phyloP scores from a whole-genome alignment of 2,888 invertebrate species.

The Nephrotoma guestfalica region DNA sequence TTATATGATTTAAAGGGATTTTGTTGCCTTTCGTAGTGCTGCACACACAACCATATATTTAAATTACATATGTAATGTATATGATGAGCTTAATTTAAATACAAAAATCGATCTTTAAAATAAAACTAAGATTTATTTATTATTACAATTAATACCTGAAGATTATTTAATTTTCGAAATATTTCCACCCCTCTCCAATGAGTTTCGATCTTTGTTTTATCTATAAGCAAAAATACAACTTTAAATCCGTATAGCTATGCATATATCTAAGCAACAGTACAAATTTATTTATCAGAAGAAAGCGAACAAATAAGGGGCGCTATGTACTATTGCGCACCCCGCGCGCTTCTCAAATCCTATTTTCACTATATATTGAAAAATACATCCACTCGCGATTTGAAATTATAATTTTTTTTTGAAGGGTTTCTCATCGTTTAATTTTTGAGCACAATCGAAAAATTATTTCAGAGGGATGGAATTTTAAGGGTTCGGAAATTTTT shows the following conservation, averaged over 20 bases:
- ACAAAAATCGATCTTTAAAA: neutral
- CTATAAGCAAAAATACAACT: neutral
- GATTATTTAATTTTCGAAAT: neutral
- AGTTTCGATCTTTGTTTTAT: neutral
- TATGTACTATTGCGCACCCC: neutral
- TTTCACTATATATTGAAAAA: neutral
- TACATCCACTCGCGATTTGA: neutral
- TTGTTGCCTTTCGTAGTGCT: neutral
- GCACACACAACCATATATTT: too few relatives aligned
- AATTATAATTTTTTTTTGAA: neutral
- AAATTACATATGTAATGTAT: too few relatives aligned
- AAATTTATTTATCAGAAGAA: neutral
- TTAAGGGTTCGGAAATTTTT: neutral
- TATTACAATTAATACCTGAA: neutral
- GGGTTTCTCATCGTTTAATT: neutral
- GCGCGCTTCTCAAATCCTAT: neutral
- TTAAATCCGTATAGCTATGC: neutral
- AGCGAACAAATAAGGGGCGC: neutral
- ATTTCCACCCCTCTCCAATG: neutral
- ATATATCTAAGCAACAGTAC: neutral
- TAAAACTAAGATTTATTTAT: neutral
- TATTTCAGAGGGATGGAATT: neutral
- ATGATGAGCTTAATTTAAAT: neutral
- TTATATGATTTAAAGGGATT: neutral
- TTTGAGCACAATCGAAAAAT: neutral